Base-by-base conservation (phyloP, 2,888 invertebrate genomes). In the Clitarchus hookeri region DNA sequence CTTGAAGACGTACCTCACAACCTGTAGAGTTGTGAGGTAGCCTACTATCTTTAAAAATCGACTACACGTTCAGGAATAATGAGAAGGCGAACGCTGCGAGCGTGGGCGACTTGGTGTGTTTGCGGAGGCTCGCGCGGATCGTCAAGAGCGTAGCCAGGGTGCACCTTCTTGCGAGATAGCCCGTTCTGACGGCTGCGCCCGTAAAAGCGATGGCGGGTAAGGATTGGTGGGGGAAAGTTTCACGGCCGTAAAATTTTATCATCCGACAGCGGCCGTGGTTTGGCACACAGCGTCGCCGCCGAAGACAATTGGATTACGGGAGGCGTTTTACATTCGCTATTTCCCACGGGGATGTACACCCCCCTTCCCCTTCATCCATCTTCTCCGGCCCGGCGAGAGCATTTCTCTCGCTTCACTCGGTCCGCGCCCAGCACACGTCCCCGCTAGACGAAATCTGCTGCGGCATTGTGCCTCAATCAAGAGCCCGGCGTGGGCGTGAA, bases 381-480 rank as follows among this genome's bases (percentile, higher is more conserved):
- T 4, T 36, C 36, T 23, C 19, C n/a, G 19, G 1, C 65, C 19
- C n/a, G 19, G 1, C 0, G 23, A 19, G 19, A 23, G 65, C 65
- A 65, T 65, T 65, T 19, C 65, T 65, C 65, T 65, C 65, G 65
- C 65, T n/a, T n/a, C 23, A 8, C 65, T 65, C 8, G 65, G 23
- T 23, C 23, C 13, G 8, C 3, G 23, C 65, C n/a, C n/a, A n/a
- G n/a, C n/a, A n/a, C n/a, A n/a, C n/a, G n/a, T n/a, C n/a, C n/a
- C n/a, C 65, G 65, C 65, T 8, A 19, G 65, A 1, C 65, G 65
- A 65, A 4, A 65, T 65, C 65, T 65, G 65, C 65, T 36, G 36
- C 65, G 65, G 65, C 65, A 65, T 65, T 65, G 65, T 65, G 65
- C n/a, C 65, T 65, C 65, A 65, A 65, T 65, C 65, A 65, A 48